Conservation (phyloP, 2,113 vertebrate genomes). For the Sylvietta virens region DNA sequence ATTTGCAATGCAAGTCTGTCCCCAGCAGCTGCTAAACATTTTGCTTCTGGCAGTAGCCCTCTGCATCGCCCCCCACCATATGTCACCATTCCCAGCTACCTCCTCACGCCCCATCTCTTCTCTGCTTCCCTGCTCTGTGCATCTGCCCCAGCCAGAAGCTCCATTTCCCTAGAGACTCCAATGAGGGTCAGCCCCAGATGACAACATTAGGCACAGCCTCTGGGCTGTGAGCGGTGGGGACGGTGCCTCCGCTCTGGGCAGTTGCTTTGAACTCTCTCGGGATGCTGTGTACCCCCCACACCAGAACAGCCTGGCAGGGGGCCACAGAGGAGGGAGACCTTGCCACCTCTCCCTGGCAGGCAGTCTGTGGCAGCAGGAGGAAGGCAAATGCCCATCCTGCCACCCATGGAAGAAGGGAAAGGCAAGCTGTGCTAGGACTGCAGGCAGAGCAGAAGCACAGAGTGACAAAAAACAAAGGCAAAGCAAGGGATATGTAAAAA, state of each 20-base stretch:
- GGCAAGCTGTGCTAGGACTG: neutral
- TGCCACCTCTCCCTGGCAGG: neutral
- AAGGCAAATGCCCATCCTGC: neutral
- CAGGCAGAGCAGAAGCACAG: neutral
- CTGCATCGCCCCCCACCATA: neutral
- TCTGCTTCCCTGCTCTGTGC: neutral
- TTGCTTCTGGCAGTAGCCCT: neutral
- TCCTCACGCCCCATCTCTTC: accelerated
- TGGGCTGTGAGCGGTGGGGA: neutral
- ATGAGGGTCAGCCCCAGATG: neutral
- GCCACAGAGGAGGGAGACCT: neutral
- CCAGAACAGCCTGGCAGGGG: neutral
- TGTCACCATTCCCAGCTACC: neutral
- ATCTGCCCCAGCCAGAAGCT: neutral
- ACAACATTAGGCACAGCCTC: neutral
- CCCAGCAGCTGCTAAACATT: neutral
- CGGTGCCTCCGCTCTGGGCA: neutral
- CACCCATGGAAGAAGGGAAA: neutral
- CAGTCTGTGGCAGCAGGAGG: neutral
- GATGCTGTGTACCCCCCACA: neutral
- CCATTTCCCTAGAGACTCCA: neutral
- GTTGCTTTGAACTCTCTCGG: neutral
- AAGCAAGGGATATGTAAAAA: neutral
- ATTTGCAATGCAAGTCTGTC: neutral
- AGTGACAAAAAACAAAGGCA: neutral